Conservation (phyloP, 2,888 invertebrate genomes). For the Caenorhabditis doughertyi region DNA sequence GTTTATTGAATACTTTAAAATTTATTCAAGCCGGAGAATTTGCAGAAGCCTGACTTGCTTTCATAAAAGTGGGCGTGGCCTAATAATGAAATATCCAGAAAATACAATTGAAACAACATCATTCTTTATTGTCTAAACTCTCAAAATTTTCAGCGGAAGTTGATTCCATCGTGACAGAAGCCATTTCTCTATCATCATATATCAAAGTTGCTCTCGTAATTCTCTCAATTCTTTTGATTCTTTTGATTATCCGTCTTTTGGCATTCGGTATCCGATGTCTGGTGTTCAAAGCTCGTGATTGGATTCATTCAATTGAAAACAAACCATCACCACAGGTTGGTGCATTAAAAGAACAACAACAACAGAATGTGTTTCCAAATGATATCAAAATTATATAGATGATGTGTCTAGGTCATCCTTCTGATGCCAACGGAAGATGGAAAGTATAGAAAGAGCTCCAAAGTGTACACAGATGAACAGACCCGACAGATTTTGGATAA, state of each 20-base stretch:
- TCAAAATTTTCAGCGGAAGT: slow-evolving; percentile 74
- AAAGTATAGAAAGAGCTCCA: slow-evolving; percentile 63
- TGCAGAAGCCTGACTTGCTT: too few relatives aligned
- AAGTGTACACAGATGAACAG: slow-evolving; percentile 67
- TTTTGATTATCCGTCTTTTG: slow-evolving; percentile 64
- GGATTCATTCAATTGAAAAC: slow-evolving; percentile 67
- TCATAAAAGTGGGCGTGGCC: not conserved
- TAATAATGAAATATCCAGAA: too few relatives aligned
- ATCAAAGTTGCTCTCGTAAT: slow-evolving; percentile 73
- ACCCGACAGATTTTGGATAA: slow-evolving; percentile 68
- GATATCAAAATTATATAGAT: not conserved
- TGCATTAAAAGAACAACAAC: too few relatives aligned
- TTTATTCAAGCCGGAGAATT: too few relatives aligned
- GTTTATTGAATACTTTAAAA: too few relatives aligned
- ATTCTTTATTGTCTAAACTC: too few relatives aligned
- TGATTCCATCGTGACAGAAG: slow-evolving; percentile 71
- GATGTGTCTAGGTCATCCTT: slow-evolving; percentile 72
- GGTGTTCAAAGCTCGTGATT: slow-evolving; percentile 68
- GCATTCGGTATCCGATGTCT: slow-evolving; percentile 71
- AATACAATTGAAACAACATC: too few relatives aligned
- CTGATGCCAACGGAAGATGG: slow-evolving; percentile 75
- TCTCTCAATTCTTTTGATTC: slow-evolving; percentile 66
- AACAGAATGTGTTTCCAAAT: not conserved
- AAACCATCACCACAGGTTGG: slow-evolving; percentile 70
- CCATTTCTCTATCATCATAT: slow-evolving; percentile 70